These are phyloP conservation scores for Alouatta caraya DNA, from an alignment of 2,797 vertebrate genomes.

Conservation along the genomic window DNA sequence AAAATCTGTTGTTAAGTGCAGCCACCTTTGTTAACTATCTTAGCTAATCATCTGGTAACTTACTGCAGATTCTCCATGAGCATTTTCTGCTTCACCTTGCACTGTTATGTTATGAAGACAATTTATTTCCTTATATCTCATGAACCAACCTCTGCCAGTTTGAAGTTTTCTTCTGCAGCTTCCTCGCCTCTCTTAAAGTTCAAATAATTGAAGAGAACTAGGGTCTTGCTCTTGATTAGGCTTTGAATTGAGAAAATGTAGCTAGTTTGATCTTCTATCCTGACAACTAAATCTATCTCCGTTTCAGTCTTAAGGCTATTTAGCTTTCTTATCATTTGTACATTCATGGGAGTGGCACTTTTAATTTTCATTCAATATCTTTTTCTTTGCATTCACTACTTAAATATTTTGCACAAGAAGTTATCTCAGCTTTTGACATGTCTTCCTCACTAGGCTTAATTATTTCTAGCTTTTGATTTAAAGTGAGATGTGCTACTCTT, in stretches of 20 bases:
- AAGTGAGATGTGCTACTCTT: neutral
- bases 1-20: neutral
- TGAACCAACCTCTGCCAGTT: neutral
- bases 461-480: neutral
- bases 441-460: neutral
- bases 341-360: accelerated
- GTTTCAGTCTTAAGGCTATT: neutral
- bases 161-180: neutral
- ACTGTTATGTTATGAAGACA: neutral
- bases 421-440: neutral
- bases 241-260: neutral
- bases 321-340: neutral
- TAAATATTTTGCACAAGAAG: no score
- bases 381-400: neutral
- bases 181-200: neutral
- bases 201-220: neutral
- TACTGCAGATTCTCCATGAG: neutral
- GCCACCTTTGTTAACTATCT: neutral
- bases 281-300: neutral
- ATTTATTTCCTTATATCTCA: neutral
- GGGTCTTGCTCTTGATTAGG: neutral
- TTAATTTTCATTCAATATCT: neutral
- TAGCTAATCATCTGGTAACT: neutral
- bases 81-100: neutral
- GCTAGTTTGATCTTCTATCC: neutral